phyloP scores from a whole-genome alignment of 2,888 invertebrate genomes.

The Sericinus montela region DNA sequence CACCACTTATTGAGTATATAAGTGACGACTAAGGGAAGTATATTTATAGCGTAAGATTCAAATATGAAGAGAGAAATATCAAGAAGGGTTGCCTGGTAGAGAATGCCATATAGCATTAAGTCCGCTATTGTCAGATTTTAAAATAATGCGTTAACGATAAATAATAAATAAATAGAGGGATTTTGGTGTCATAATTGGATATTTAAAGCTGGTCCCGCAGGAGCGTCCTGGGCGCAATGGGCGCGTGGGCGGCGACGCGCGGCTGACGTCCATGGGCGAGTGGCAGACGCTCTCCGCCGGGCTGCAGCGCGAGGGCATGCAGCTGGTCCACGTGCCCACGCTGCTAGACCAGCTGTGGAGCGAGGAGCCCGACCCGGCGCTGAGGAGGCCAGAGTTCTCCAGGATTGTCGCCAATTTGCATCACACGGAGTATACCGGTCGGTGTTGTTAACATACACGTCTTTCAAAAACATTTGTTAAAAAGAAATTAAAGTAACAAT shows the following conservation, averaged over 20 bases:
- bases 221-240: constrained; percentile 60
- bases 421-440: constrained; percentile 80
- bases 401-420: constrained; percentile 82
- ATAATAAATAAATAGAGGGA: no score
- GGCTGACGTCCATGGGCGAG: constrained; percentile 82
- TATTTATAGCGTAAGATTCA: no score
- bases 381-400: constrained; percentile 77
- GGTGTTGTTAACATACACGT: background rate
- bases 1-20: no score
- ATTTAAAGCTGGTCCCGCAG: constrained; percentile 27
- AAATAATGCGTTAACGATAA: no score
- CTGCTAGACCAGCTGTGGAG: constrained; percentile 90
- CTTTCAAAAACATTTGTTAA: no score
- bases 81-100: no score
- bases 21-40: no score
- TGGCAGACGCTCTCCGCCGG: constrained; percentile 82
- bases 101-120: no score
- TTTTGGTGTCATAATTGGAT: no score
- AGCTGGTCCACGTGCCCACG: constrained; percentile 81
- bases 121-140: no score
- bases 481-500: no score
- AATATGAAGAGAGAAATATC: no score
- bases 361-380: constrained; percentile 53
- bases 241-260: constrained; percentile 87
- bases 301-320: constrained; percentile 72